Percentiles rank a stretch among this genome's conserved stretches.
phyloP scores from a whole-genome alignment of 1,140 invertebrate species.

The Chrysoperla carnea region DNA sequence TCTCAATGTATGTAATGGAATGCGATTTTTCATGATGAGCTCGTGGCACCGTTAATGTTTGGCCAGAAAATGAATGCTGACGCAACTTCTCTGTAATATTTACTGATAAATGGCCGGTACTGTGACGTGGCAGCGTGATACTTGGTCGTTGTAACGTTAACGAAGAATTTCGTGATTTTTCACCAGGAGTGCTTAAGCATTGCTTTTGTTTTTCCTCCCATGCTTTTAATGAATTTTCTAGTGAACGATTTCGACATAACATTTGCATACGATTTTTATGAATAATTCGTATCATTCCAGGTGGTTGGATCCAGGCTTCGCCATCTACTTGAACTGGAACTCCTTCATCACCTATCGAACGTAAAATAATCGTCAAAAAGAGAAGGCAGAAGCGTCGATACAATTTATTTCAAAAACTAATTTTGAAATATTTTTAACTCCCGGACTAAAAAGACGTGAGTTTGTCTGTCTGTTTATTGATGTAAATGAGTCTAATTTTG shows the following conservation, averaged over 20 bases:
- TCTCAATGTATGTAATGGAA: constrained; percentile 10
- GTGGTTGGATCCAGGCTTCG: constrained; percentile 95
- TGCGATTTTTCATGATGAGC: constrained; percentile 15
- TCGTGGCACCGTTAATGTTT: constrained; percentile 12
- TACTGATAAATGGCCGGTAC: background rate
- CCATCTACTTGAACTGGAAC: constrained; percentile 90
- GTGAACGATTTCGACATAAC: constrained; percentile 72
- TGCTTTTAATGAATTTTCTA: constrained; percentile 74
- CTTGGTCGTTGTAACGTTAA: background rate
- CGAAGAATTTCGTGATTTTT: constrained; percentile 9
- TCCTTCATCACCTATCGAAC: constrained; percentile 45
- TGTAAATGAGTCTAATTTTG: too few relatives aligned
- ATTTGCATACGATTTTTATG: constrained; percentile 96
- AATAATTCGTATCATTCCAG: constrained; percentile 85
- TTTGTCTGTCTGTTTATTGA: too few relatives aligned
- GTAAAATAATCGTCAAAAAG: background rate
- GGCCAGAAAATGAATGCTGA: constrained; percentile 4
- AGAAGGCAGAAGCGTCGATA: background rate
- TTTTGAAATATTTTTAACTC: too few relatives aligned
- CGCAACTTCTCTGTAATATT: background rate
- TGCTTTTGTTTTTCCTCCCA: constrained; percentile 91
- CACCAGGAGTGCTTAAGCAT: constrained; percentile 22
- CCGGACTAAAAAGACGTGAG: too few relatives aligned
- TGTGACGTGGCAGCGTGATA: background rate
- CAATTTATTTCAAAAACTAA: constrained; percentile 1